Conservation (phyloP, 2,113 vertebrate species). For the Rhinolophus ferrumequinum region DNA sequence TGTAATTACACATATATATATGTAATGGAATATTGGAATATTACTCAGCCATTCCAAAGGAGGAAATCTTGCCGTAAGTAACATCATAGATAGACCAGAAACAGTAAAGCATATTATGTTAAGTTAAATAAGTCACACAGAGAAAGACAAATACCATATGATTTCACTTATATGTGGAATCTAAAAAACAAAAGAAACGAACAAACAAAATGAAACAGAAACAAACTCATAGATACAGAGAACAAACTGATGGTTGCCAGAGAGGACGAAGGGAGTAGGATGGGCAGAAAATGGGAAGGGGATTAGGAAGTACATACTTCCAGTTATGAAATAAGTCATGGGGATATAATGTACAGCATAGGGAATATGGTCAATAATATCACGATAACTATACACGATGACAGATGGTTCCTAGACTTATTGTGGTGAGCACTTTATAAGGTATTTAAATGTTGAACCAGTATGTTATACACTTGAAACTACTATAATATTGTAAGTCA, state of each 20-base stretch:
- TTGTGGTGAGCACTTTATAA: not conserved
- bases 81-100: not conserved
- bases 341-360: not conserved
- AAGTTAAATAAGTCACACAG: not conserved
- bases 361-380: not conserved
- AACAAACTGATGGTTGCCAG: not conserved
- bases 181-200: not conserved
- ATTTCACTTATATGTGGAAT: not conserved
- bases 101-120: not conserved
- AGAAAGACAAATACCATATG: not conserved
- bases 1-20: not conserved
- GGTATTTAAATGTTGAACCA: not conserved
- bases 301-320: not conserved
- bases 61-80: not conserved
- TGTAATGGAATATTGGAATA: not conserved
- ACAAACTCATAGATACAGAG: not conserved
- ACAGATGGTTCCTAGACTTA: not conserved
- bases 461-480: not conserved
- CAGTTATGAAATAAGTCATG: not conserved
- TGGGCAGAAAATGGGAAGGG: not conserved
- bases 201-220: not conserved
- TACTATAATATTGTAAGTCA: not conserved
- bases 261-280: not conserved
- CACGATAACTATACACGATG: not conserved
- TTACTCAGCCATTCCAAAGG: not conserved